Percentiles rank a stretch among this genome's conserved stretches.
Conservation (phyloP, 1,140 invertebrate species). For the Zophobas atratus region DNA sequence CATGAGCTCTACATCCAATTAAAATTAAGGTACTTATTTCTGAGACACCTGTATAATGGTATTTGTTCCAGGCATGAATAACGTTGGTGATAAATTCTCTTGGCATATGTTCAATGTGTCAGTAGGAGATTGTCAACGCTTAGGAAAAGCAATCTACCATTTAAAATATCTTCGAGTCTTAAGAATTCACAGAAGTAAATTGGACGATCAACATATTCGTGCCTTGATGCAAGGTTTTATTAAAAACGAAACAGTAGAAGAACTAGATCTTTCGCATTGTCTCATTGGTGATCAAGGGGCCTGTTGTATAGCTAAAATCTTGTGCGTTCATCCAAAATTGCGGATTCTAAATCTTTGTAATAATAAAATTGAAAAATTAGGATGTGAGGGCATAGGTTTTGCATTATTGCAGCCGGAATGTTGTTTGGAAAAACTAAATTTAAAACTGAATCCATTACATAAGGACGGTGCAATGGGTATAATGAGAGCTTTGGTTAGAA, state of each 20-base stretch:
- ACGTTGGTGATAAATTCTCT: slow-evolving; percentile 59
- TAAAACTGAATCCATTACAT: slow-evolving; percentile 66
- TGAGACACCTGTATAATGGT: no score
- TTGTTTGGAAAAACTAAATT: slow-evolving; percentile 61
- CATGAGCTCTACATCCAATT: no score
- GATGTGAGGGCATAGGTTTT: slow-evolving; percentile 59
- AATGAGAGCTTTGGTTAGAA: slow-evolving; percentile 63
- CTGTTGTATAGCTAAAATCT: slow-evolving; percentile 63
- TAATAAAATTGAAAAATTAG: slow-evolving; percentile 63
- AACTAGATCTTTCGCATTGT: slow-evolving; percentile 66
- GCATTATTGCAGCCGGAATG: slow-evolving; percentile 56
- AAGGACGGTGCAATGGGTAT: slow-evolving; percentile 64
- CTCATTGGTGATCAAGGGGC: slow-evolving; percentile 64
- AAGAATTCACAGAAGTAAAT: slow-evolving; percentile 59
- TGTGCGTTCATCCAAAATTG: slow-evolving; percentile 58
- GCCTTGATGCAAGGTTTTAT: slow-evolving; percentile 62
- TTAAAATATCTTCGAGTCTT: slow-evolving; percentile 61
- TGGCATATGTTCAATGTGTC: slow-evolving; percentile 65
- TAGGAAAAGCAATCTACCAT: slow-evolving; percentile 61
- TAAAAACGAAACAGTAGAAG: slow-evolving; percentile 59
- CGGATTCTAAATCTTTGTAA: slow-evolving; percentile 62
- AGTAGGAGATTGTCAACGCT: slow-evolving; percentile 57
- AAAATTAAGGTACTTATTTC: no score
- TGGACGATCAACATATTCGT: slow-evolving; percentile 62
- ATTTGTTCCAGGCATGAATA: slow-evolving; percentile 57